phyloP scores from a whole-genome alignment of 2,888 invertebrate genomes.

The Matsumyia berberina region DNA sequence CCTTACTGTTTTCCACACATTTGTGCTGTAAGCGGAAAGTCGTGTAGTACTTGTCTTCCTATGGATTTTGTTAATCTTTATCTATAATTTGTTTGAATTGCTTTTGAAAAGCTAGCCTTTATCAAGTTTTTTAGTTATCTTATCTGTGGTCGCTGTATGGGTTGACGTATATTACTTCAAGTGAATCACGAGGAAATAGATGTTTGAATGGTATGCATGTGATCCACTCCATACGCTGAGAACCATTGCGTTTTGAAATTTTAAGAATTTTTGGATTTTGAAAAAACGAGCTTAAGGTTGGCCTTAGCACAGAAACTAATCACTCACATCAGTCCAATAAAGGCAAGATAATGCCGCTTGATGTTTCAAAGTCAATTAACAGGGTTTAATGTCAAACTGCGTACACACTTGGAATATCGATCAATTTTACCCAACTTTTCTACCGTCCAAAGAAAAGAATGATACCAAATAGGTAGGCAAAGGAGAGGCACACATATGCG shows the following conservation, averaged over 20 bases:
- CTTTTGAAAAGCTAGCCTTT: conserved; percentile 46
- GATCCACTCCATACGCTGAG: conserved; percentile 6
- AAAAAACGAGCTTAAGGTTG: too few relatives aligned
- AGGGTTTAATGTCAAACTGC: too few relatives aligned
- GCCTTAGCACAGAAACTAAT: too few relatives aligned
- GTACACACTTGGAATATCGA: too few relatives aligned
- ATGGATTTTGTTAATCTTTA: conserved; percentile 69
- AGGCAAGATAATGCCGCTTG: too few relatives aligned
- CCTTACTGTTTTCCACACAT: conserved; percentile 33
- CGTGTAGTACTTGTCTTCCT: conserved; percentile 41
- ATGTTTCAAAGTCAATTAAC: too few relatives aligned
- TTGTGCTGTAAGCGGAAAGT: conserved; percentile 55
- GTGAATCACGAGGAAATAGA: conserved; percentile 60
- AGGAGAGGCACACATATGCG: too few relatives aligned
- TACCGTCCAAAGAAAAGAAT: too few relatives aligned
- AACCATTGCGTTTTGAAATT: not conserved
- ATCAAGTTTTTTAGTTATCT: conserved; percentile 60
- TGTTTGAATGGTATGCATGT: conserved; percentile 53
- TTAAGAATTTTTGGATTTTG: too few relatives aligned
- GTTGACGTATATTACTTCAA: conserved; percentile 53
- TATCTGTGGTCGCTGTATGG: conserved; percentile 51
- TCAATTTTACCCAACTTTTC: too few relatives aligned
- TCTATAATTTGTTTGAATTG: conserved; percentile 49
- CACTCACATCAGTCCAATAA: too few relatives aligned
- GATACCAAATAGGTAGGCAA: too few relatives aligned